phyloP scores from a whole-genome alignment of 1,140 invertebrate genomes.

The Hermetia illucens region DNA sequence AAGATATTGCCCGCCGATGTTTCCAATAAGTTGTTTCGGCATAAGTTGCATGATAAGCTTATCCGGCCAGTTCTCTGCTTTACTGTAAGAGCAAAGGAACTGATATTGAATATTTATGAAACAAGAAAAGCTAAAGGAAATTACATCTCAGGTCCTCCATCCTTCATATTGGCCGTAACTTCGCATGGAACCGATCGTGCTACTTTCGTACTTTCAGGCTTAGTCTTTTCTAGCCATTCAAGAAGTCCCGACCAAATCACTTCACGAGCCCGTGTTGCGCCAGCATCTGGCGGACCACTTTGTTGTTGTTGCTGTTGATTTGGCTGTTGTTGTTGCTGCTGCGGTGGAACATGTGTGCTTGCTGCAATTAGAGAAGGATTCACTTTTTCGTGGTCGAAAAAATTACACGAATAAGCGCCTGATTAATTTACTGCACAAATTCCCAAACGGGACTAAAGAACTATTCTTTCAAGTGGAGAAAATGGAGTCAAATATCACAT shows the following conservation, averaged over 20 bases:
- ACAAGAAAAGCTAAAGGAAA: background rate
- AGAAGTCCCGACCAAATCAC: constrained; percentile 72
- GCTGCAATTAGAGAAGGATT: constrained; percentile 1
- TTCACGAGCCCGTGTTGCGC: constrained; percentile 14
- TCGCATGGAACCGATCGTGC: constrained; percentile 72
- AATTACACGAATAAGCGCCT: background rate
- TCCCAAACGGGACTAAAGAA: too few relatives aligned
- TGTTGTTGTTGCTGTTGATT: constrained; percentile 7
- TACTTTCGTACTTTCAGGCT: constrained; percentile 58
- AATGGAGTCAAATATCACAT: too few relatives aligned
- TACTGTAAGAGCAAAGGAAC: constrained; percentile 23
- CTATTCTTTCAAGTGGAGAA: too few relatives aligned
- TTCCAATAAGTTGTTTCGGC: constrained; percentile 79
- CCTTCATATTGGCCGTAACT: constrained; percentile 59
- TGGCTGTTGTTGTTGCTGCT: constrained; percentile 15
- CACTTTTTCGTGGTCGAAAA: background rate
- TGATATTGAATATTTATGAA: background rate
- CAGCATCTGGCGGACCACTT: constrained; percentile 12
- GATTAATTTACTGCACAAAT: too few relatives aligned
- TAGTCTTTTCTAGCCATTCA: constrained; percentile 83
- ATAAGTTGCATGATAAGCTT: constrained; percentile 88
- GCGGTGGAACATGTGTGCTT: constrained; percentile 4
- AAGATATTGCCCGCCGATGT: constrained; percentile 69
- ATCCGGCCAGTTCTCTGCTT: constrained; percentile 81
- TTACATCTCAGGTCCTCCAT: constrained; percentile 73